phyloP scores from a whole-genome alignment of 2,113 vertebrate species.

The Artemisiospiza belli region DNA sequence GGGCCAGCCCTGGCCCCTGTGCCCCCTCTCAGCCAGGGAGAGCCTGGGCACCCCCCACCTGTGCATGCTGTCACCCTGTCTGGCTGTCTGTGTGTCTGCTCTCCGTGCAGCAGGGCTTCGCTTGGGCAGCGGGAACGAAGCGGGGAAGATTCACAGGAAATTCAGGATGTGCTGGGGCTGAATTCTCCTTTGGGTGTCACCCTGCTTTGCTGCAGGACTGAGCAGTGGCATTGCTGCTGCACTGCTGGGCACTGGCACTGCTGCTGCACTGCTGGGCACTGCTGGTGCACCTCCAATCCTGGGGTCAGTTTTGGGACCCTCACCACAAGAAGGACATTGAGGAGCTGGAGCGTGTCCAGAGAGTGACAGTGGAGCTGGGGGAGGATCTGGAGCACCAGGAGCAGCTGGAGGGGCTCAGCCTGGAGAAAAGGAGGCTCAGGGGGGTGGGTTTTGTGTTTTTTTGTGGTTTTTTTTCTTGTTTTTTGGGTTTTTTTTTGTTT shows the following conservation, averaged over 20 bases:
- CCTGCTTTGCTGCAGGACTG: background rate
- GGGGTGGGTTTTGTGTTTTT: no score
- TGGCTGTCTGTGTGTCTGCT: background rate
- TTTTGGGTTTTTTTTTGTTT: no score
- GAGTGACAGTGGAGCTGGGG: background rate
- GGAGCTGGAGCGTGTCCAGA: background rate
- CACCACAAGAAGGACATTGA: accelerated
- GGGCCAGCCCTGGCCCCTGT: background rate
- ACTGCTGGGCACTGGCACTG: no score
- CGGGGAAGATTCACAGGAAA: background rate
- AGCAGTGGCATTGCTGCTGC: no score
- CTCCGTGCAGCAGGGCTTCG: background rate
- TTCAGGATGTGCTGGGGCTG: no score
- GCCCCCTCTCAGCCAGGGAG: background rate
- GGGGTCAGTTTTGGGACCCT: background rate
- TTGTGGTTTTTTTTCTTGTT: no score
- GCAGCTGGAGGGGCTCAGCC: background rate
- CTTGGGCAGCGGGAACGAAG: background rate
- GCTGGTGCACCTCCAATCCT: background rate
- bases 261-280: background rate
- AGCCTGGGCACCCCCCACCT: accelerated
- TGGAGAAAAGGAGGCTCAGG: background rate
- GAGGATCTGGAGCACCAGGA: background rate
- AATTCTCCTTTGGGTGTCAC: background rate
- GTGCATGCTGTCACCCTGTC: background rate